These are phyloP conservation scores for Triops longicaudatus DNA, from an alignment of 1,140 invertebrate genomes.

Conservation along the genomic window DNA sequence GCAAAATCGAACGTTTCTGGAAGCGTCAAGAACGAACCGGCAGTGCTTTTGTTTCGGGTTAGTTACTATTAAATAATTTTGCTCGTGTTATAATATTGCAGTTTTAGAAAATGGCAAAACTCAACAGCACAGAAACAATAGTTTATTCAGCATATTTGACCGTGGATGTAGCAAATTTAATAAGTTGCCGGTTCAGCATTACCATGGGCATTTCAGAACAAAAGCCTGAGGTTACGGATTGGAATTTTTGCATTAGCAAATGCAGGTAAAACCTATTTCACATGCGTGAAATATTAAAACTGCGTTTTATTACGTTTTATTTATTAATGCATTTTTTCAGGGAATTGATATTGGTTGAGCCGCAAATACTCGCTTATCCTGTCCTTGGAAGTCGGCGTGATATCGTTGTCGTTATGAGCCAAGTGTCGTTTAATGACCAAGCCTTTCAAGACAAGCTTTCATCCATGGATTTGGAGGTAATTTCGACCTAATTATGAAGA, in stretches of 20 bases:
- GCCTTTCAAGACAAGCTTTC: background rate
- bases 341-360: background rate
- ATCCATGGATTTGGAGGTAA: background rate
- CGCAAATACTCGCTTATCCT: background rate
- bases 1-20: background rate
- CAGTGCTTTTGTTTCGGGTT: background rate
- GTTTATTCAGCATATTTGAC: constrained; percentile 4
- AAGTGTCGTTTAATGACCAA: background rate
- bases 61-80: background rate
- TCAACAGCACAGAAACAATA: background rate
- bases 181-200: background rate
- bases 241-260: background rate
- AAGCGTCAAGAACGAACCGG: background rate
- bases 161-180: background rate
- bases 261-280: background rate
- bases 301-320: too few species aligned
- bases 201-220: background rate
- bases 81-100: too few species aligned
- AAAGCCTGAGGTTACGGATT: background rate
- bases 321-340: too few species aligned
- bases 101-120: background rate
- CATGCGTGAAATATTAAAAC: too few species aligned
- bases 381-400: background rate
- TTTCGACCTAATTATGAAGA: background rate
- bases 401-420: background rate